Evolutionary conservation across 2,888 invertebrate species (phyloP), one percentile per base, ranked within the genome.

Genomic region (Meteorus cinctellus): DNA sequence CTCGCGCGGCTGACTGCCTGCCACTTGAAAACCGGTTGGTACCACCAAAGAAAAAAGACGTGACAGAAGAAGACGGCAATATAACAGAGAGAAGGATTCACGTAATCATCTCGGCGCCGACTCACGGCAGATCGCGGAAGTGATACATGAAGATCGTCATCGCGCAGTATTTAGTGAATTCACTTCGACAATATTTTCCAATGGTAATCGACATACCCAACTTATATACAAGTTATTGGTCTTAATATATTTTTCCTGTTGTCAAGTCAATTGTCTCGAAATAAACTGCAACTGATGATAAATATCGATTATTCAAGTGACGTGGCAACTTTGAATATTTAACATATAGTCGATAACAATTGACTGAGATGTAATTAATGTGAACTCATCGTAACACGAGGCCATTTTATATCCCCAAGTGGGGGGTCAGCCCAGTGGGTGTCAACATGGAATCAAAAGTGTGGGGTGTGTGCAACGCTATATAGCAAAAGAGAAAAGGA

Each of bases 51-150:
- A 36, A 59, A 66, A 59, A 62, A 45, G 48, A 19, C 19, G 14
- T n/a, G 19, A 41, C n/a, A 55, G n/a, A 55, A 29, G n/a, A 14
- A 48, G 55, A 55, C 19, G 19, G 19, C 24, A 55, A 55, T 19
- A 55, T 55, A 4, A 41, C 59, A 69, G 31, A 69, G 48, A 69
- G 27, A 51, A 45, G 31, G 27, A 48, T 51, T n/a, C 51, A 31
- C 45, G 65, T 65, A 70, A 75, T 75, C 75, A 65, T 27, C 65
- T 75, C 65, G 75, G 70, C 70, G 70, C 75, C 75, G 70, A 70
- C 70, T 65, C 65, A 19, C 65, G 48, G 34, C 68, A 70, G 75
- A 75, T 75, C 65, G 70, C 75, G 75, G 75, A 75, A 75, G 75
- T 75, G 75, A 75, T 75, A 75, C 65, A 75, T 27, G 65, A 59